A percentile compares a stretch with the other conserved stretches of the same genome.
These are phyloP conservation scores for Eulemur macaco DNA, from an alignment of 2,113 vertebrate genomes.

Conservation along the genomic window DNA sequence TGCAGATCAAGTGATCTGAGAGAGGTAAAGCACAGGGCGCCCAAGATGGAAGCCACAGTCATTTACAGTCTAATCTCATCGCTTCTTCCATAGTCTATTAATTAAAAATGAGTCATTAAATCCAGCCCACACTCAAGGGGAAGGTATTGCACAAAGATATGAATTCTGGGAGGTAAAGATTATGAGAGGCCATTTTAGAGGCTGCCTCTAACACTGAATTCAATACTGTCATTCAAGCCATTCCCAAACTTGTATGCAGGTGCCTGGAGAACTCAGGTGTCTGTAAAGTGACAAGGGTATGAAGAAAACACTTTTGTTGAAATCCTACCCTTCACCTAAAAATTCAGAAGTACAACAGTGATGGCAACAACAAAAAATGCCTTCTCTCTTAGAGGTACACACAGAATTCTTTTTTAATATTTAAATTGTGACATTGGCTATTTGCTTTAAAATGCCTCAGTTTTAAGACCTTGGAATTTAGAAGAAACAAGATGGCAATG, in stretches of 20 bases:
- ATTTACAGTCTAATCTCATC: background rate
- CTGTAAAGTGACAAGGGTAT: background rate
- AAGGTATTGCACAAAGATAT: background rate
- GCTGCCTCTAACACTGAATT: background rate
- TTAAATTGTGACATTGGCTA: background rate
- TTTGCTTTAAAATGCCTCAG: background rate
- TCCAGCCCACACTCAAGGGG: background rate
- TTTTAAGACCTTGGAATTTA: background rate
- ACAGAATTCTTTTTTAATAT: background rate
- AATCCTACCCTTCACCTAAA: background rate
- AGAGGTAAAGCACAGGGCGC: background rate
- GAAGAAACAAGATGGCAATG: background rate
- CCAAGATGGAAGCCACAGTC: background rate
- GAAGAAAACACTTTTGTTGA: background rate
- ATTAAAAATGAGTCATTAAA: background rate
- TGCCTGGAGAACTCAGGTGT: background rate
- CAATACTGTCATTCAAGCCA: background rate
- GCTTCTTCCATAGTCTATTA: background rate
- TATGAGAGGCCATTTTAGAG: background rate
- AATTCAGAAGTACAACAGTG: background rate
- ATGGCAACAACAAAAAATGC: background rate
- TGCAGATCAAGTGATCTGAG: background rate
- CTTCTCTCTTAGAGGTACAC: background rate
- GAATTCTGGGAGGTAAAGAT: background rate
- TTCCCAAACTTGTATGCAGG: background rate